Evolutionary conservation across 2,113 vertebrate species (phyloP), one percentile per base, ranked within the genome.

Genomic region (Osmerus eperlanus): DNA sequence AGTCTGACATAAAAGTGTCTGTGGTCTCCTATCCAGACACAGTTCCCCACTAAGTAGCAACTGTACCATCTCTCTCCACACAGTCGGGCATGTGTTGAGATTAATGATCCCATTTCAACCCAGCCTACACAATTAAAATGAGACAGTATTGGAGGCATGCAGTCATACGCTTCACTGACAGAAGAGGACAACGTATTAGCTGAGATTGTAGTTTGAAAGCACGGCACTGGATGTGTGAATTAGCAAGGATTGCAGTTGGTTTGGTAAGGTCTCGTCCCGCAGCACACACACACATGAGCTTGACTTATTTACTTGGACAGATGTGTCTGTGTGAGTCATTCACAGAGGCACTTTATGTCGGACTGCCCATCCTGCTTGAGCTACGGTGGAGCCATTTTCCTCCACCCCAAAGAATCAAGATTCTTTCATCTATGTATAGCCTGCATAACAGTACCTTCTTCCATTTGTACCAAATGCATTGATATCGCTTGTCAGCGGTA

Each of bases 1-100:
- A 78, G 66, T 78, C 73, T 75, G 51, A 81, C 79, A 87, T 87
- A 65, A 86, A 87, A 86, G 85, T 72, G 62, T 23, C 68, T 61
- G 59, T 14, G 75, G 74, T 70, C 81, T 63, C 77, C 81, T n/a
- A 36, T 75, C 67, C 70, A 55, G 67, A 77, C 66, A 67, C 32
- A 67, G 28, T 55, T 29, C 65, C 72, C 73, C 71, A 68, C 13
- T 1, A 70, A 55, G 71, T 72, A 61, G 8, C 76, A 78, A 21
- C 55, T 76, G 76, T 62, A 60, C 41, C 41, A 12, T 47, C 41
- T 47, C 41, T 47, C 41, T 47, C 41, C 41, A 9, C 41, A 47
- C 41, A 47, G 41, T 47, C 41, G 7, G 9, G 41, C 41, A 55
- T 65, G 21, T 76, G 51, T 78, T 78, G 67, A 15, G 41, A 76